Evolutionary conservation across 2,113 vertebrate species (phyloP).

Genomic region (Phalacrocorax carbo): DNA sequence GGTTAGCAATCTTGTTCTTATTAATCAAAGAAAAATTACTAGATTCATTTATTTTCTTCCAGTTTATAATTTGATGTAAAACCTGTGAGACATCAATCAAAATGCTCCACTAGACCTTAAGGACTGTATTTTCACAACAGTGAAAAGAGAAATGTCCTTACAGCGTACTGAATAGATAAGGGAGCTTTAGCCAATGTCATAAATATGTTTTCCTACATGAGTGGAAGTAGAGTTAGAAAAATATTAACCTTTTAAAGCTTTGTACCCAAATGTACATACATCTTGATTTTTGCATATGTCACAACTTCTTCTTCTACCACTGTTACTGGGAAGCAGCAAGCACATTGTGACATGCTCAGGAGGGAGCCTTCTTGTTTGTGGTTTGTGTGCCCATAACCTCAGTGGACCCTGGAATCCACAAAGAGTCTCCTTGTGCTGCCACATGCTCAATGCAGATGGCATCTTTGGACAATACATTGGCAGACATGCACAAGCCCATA

Average conservation of each 20-base stretch:
- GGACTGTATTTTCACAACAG: background rate
- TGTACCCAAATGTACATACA: background rate
- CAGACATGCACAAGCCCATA: background rate
- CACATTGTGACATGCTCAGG: background rate
- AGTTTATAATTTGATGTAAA: background rate
- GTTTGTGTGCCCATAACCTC: background rate
- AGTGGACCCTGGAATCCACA: background rate
- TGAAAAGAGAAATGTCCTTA: background rate
- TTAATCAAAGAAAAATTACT: conserved; percentile 26
- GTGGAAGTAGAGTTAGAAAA: background rate
- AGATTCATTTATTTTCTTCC: background rate
- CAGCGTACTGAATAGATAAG: background rate
- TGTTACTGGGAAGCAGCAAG: background rate
- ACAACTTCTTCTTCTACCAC: background rate
- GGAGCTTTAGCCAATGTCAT: background rate
- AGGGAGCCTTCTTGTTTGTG: background rate
- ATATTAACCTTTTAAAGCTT: background rate
- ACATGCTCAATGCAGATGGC: conserved; percentile 43
- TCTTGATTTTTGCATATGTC: background rate
- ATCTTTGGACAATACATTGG: background rate
- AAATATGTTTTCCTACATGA: background rate
- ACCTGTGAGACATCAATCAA: background rate
- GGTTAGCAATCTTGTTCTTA: background rate
- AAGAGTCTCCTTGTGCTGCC: background rate
- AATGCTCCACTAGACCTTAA: background rate